Base-by-base conservation (phyloP, 92 coral and sea anemone genomes). In the Galaxea fascicularis region DNA sequence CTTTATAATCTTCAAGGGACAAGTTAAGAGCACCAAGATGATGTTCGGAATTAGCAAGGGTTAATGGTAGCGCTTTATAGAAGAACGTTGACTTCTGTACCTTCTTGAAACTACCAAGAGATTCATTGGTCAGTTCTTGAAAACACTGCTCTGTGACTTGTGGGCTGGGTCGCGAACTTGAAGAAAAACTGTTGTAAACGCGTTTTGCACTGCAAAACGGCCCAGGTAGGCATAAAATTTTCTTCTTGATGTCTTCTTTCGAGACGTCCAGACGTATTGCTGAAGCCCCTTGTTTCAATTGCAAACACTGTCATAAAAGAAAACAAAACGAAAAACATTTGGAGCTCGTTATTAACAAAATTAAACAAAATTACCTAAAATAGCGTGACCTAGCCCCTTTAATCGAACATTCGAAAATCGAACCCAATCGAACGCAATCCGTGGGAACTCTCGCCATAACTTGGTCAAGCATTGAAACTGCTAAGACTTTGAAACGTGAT, bases 111-210 rank as follows among this genome's bases (percentile, higher is more conserved):
- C 58, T 51, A 27, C 93, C 87, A 59, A 89, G 78, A 53, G 85
- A 71, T 52, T 62, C 85, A 56, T 30, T 63, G 45, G 53, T 49
- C 52, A 84, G 76, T 24, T 77, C 79, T 39, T 41, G 29, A n/a
- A 89, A 21, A 62, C 74, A 77, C 20, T 68, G 29, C 46, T 77
- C 75, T 11, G 80, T 73, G 46, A 44, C 25, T 31, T 85, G 64
- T 8, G 92, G 89, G 68, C 65, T 76, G 56, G 89, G 92, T 30
- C 83, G 49, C 53, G 82, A 77, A 25, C 63, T 85, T 14, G 92
- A 89, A 0, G 89, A 89, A 69, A 39, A 85, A n/a, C 86, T 78
- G 69, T 85, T 89, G 45, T 89, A 83, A 15, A 88, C 72, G 10
- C 92, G 47, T 57, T 84, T 88, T 29, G 75, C 46, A 76, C 21